phyloP scores from a whole-genome alignment of 2,888 invertebrate genomes.

The Darwinula stevensoni region DNA sequence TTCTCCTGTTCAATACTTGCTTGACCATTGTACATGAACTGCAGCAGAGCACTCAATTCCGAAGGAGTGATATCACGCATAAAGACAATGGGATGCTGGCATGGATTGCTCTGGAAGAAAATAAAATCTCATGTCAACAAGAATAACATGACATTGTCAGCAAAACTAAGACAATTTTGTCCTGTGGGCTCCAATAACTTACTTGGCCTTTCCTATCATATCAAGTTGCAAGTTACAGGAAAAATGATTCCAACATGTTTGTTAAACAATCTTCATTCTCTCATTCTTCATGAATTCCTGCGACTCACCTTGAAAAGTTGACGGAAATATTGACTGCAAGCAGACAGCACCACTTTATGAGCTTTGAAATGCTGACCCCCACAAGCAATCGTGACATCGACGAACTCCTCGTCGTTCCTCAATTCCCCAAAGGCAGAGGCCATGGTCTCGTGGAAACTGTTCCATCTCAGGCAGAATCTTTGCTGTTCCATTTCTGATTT shows the following conservation, averaged over 20 bases:
- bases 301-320: conserved; percentile 8
- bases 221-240: too few species aligned
- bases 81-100: conserved; percentile 4
- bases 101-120: conserved; percentile 1
- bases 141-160: too few species aligned
- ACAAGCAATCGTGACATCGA: conserved; percentile 16
- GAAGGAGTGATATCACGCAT: not conserved
- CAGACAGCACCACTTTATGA: conserved; percentile 16
- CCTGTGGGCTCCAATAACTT: too few species aligned
- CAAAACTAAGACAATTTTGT: too few species aligned
- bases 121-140: not conserved
- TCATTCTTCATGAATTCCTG: not conserved
- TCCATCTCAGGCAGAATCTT: conserved; percentile 15
- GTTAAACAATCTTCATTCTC: too few species aligned
- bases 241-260: too few species aligned
- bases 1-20: not conserved
- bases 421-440: conserved; percentile 14
- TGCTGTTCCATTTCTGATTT: too few species aligned
- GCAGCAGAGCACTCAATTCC: not conserved
- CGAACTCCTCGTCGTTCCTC: conserved; percentile 14
- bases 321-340: conserved; percentile 15
- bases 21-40: conserved; percentile 1
- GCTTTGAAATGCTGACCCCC: conserved; percentile 15
- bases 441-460: conserved; percentile 15
- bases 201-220: too few species aligned